These are phyloP conservation scores for Mesocricetus auratus DNA, from an alignment of 2,113 vertebrate genomes.

Conservation along the genomic window DNA sequence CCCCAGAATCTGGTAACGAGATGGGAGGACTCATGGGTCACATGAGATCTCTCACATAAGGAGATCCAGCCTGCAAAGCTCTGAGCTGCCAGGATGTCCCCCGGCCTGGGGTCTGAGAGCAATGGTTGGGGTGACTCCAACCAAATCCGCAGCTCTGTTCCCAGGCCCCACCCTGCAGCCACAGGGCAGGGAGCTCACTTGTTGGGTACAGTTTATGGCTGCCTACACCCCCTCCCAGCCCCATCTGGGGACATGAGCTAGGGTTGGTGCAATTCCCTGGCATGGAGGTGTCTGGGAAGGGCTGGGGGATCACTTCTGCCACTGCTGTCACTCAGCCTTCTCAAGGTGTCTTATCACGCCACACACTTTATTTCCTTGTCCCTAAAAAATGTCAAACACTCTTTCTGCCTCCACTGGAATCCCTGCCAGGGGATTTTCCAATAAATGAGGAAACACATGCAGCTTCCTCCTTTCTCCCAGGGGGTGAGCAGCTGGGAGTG, in stretches of 20 bases:
- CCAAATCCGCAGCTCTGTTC: neutral
- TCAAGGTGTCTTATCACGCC: neutral
- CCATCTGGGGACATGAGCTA: neutral
- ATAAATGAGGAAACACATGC: neutral
- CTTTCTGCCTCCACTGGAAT: neutral
- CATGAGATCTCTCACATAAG: neutral
- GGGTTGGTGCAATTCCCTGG: neutral
- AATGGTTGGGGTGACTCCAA: no score
- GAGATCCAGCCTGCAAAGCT: neutral
- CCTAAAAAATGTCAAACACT: neutral
- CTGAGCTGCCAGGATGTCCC: neutral
- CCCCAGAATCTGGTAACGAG: neutral
- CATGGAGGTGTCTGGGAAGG: neutral
- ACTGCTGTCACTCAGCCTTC: neutral
- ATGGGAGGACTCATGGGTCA: neutral
- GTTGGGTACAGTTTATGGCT: neutral
- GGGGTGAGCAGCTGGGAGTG: neutral
- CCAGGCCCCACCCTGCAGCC: neutral
- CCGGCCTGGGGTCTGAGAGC: neutral
- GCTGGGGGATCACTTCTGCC: neutral
- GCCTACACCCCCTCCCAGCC: neutral
- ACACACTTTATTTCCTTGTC: neutral
- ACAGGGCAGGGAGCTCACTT: neutral
- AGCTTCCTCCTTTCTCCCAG: neutral
- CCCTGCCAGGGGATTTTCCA: constrained; percentile 34